These are phyloP conservation scores for Macrotrachela quadricornifera DNA, from an alignment of 1,140 invertebrate genomes.

Conservation along the genomic window DNA sequence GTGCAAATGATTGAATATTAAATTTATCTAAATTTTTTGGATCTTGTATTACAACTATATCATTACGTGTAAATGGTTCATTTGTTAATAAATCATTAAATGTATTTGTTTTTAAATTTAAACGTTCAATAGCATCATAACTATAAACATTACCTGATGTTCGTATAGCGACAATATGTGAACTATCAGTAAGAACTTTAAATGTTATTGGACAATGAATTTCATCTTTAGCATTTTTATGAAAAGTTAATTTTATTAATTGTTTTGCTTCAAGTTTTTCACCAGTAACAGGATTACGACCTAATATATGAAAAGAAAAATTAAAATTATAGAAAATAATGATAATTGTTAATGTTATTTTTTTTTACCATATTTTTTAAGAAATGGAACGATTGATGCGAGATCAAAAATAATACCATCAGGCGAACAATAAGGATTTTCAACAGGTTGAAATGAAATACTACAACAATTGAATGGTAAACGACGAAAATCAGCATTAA, in stretches of 20 bases:
- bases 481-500: slow-evolving; percentile 61
- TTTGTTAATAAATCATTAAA: slow-evolving; percentile 83
- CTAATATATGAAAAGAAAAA: slow-evolving; percentile 17
- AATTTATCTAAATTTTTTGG: slow-evolving; percentile 75
- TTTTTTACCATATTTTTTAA: slow-evolving; percentile 58
- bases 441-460: slow-evolving; percentile 69
- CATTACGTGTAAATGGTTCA: slow-evolving; percentile 62
- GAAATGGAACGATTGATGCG: slow-evolving; percentile 54
- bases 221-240: slow-evolving; percentile 58
- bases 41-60: slow-evolving; percentile 78
- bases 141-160: slow-evolving; percentile 88
- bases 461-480: slow-evolving; percentile 78
- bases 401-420: slow-evolving; percentile 32
- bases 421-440: slow-evolving; percentile 57
- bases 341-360: neutral
- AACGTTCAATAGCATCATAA: slow-evolving; percentile 79
- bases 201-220: slow-evolving; percentile 87
- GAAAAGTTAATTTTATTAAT: slow-evolving; percentile 68
- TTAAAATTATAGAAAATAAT: neutral
- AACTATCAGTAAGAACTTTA: slow-evolving; percentile 80
- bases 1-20: slow-evolving; percentile 78
- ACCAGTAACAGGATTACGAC: slow-evolving; percentile 25
- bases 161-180: slow-evolving; percentile 71
- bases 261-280: slow-evolving; percentile 50
- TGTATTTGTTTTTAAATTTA: slow-evolving; percentile 81